Conservation (phyloP, 1,140 invertebrate species). For the Leptopilina clavipes region DNA sequence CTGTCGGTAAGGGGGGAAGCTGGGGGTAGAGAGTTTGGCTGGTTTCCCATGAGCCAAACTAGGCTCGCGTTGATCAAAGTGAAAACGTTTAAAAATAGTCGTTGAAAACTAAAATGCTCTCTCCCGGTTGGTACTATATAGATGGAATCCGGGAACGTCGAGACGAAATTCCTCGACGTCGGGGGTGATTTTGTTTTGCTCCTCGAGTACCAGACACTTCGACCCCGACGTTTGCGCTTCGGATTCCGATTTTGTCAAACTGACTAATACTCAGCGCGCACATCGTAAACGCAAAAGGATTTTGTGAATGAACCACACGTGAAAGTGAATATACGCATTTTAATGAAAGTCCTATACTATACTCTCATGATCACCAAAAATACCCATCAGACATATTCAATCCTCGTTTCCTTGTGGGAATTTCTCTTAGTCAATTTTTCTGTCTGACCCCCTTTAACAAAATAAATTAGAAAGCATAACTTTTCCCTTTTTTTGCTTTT, state of each 20-base stretch:
- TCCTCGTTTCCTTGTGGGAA: background rate
- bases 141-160: constrained; percentile 44
- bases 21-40: constrained; percentile 58
- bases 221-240: background rate
- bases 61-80: constrained; percentile 64
- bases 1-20: too few relatives aligned
- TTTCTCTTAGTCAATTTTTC: background rate
- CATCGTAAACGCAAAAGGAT: background rate
- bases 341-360: background rate
- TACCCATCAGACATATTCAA: background rate
- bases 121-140: constrained; percentile 39
- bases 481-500: too few relatives aligned
- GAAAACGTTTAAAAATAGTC: constrained; percentile 60
- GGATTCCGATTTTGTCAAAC: constrained; percentile 38
- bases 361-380: background rate
- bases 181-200: constrained; percentile 35
- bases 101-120: constrained; percentile 41
- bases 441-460: background rate
- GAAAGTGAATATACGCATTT: constrained; percentile 14
- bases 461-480: too few relatives aligned
- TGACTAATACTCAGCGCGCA: background rate
- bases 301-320: constrained; percentile 23
- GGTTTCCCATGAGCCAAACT: constrained; percentile 66
- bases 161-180: constrained; percentile 32
- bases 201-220: background rate